Evolutionary conservation across 2,888 invertebrate species (phyloP).

Genomic region (Diarsia rubi): DNA sequence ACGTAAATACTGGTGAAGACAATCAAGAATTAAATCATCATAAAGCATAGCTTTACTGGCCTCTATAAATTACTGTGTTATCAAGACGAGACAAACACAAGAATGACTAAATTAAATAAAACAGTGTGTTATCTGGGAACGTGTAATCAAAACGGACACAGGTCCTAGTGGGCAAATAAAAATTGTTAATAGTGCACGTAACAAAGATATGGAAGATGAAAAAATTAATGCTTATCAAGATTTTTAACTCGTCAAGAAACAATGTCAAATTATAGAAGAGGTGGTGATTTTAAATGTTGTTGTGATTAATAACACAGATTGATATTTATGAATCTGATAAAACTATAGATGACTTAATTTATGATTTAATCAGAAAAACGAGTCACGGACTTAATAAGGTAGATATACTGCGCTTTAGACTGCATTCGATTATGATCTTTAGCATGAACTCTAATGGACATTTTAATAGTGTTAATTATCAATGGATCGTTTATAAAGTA

Average conservation of each 20-base stretch:
- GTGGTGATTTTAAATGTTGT: neutral
- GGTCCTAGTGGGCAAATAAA: slow-evolving; percentile 74
- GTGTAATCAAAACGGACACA: slow-evolving; percentile 86
- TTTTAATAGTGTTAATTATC: slow-evolving; percentile 33
- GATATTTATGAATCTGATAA: slow-evolving; percentile 24
- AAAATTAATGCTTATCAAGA: slow-evolving; percentile 36
- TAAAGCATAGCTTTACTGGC: slow-evolving; percentile 86
- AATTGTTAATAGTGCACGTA: slow-evolving; percentile 61
- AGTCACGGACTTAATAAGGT: slow-evolving; percentile 50
- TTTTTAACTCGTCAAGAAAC: slow-evolving; percentile 22
- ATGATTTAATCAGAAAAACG: slow-evolving; percentile 50
- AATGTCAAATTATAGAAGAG: slow-evolving; percentile 13
- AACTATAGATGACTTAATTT: slow-evolving; percentile 44
- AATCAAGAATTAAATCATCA: slow-evolving; percentile 86
- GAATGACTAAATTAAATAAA: slow-evolving; percentile 85
- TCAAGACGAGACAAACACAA: slow-evolving; percentile 81
- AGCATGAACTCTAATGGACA: slow-evolving; percentile 52
- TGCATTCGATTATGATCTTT: slow-evolving; percentile 54
- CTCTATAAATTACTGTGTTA: slow-evolving; percentile 87
- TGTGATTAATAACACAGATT: neutral
- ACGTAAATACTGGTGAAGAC: slow-evolving; percentile 80
- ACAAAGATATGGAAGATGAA: slow-evolving; percentile 51
- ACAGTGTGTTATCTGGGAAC: slow-evolving; percentile 82
- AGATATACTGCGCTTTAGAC: slow-evolving; percentile 35
- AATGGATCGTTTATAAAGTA: slow-evolving; percentile 22